Percentiles rank a stretch among this genome's conserved stretches.
Evolutionary conservation across 2,113 vertebrate species (phyloP).

Genomic region (Peromyscus polionotus): DNA sequence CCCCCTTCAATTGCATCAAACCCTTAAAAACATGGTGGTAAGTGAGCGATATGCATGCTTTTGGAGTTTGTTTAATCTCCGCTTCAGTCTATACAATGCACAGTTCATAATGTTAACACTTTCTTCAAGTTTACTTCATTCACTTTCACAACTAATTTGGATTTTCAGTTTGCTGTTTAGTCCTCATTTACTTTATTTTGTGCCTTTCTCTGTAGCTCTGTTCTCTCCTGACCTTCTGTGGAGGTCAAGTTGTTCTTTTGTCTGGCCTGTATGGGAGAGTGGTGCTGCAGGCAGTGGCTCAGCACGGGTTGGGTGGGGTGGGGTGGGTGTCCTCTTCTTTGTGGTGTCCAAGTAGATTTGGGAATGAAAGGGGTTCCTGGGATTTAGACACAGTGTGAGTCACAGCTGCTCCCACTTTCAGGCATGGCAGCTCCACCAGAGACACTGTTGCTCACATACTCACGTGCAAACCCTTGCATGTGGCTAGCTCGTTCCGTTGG

Average conservation of each 20-base stretch:
- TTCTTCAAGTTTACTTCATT: slow-evolving; percentile 88
- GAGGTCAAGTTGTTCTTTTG: slow-evolving; percentile 81
- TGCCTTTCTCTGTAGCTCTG: slow-evolving; percentile 87
- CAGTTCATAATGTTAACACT: slow-evolving; percentile 91
- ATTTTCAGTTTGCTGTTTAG: slow-evolving; percentile 89
- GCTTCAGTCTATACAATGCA: slow-evolving; percentile 93
- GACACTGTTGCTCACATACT: slow-evolving; percentile 33
- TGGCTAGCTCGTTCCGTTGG: slow-evolving; percentile 57
- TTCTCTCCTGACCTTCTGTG: slow-evolving; percentile 79
- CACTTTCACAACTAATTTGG: slow-evolving; percentile 92
- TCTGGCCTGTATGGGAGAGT: slow-evolving; percentile 79
- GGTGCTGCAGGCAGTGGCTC: slow-evolving; percentile 54
- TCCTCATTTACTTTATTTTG: slow-evolving; percentile 87
- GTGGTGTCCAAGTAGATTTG: slow-evolving; percentile 59
- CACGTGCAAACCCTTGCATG: slow-evolving; percentile 58
- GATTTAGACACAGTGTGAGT: background rate
- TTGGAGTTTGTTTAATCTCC: slow-evolving; percentile 94
- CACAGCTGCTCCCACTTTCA: slow-evolving; percentile 49
- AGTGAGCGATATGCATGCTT: slow-evolving; percentile 98
- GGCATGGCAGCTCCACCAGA: slow-evolving; percentile 66
- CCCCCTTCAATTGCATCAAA: slow-evolving; percentile 96
- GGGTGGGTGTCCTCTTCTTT: background rate
- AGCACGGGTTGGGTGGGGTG: slow-evolving; percentile 37
- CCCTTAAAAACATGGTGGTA: slow-evolving; percentile 97
- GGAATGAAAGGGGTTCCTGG: slow-evolving; percentile 22